Evolutionary conservation across 2,797 vertebrate species (phyloP).

Genomic region (Paedocypris micromegethes): DNA sequence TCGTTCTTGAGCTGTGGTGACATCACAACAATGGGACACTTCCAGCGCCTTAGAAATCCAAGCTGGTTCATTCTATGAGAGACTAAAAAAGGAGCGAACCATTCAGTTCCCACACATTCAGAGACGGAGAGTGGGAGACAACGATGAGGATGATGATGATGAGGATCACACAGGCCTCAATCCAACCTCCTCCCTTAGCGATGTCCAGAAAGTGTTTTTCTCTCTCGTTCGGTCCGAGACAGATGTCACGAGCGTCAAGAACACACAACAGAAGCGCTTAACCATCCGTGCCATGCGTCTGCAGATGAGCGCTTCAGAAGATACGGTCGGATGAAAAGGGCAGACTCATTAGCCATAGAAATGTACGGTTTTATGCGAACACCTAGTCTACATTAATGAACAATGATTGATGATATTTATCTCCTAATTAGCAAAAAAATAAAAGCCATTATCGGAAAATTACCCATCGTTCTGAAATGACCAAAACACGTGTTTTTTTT

Average conservation of each 20-base stretch:
- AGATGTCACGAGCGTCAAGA: constrained; percentile 35
- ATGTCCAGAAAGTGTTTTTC: constrained; percentile 58
- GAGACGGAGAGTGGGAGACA: constrained; percentile 45
- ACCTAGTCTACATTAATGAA: constrained; percentile 51
- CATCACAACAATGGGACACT: constrained; percentile 98
- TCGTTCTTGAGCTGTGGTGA: constrained; percentile 92
- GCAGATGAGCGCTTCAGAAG: constrained; percentile 32
- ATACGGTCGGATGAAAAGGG: constrained; percentile 35
- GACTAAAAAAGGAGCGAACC: constrained; percentile 81
- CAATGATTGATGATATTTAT: constrained; percentile 62
- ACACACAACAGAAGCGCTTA: constrained; percentile 5
- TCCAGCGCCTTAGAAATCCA: constrained; percentile 82
- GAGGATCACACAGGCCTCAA: constrained; percentile 63
- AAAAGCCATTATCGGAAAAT: constrained; percentile 44
- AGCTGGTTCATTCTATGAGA: constrained; percentile 87
- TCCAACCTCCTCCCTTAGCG: constrained; percentile 59
- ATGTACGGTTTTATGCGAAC: constrained; percentile 42
- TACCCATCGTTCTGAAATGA: background rate
- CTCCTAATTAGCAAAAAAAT: constrained; percentile 60
- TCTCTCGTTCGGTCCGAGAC: constrained; percentile 44
- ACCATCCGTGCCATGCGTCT: constrained; percentile 40
- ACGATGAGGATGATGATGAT: constrained; percentile 38
- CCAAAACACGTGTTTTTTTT: background rate
- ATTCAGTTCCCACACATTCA: constrained; percentile 93
- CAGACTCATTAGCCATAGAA: constrained; percentile 38